Evolutionary conservation across 2,113 vertebrate genomes (phyloP).

Genomic region (Lophochroa leadbeateri): DNA sequence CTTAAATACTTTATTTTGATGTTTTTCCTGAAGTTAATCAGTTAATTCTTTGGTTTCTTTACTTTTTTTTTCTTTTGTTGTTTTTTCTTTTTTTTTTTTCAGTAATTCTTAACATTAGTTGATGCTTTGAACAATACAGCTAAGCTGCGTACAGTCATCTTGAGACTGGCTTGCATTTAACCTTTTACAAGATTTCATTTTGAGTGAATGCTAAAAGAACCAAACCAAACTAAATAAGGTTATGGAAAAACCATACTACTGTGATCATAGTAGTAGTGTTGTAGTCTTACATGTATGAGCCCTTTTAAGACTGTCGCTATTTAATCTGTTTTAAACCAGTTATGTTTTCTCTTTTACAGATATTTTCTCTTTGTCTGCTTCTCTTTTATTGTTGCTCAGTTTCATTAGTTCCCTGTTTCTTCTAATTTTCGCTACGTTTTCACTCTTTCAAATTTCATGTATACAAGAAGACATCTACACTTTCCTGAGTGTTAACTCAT

Average conservation of each 20-base stretch:
- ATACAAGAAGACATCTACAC: neutral
- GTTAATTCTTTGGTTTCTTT: neutral
- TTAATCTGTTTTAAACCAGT: neutral
- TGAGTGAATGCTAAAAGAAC: neutral
- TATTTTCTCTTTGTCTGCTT: neutral
- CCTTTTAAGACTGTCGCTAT: neutral
- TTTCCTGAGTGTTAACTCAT: neutral
- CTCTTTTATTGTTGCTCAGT: neutral
- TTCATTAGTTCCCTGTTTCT: neutral
- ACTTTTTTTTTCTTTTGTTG: neutral
- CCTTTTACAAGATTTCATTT: neutral
- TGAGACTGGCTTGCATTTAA: neutral
- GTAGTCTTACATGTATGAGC: neutral
- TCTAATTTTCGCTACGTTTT: neutral
- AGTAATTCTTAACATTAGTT: neutral
- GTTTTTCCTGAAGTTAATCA: neutral
- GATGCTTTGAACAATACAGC: neutral
- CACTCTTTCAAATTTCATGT: neutral
- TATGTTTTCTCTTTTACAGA: neutral
- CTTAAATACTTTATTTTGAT: neutral
- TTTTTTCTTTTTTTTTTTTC: neutral
- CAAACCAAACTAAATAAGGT: neutral
- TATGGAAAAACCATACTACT: neutral
- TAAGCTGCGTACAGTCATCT: neutral
- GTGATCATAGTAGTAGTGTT: neutral